Conservation (phyloP, 2,888 invertebrate genomes). For the Drosophila infuscata region DNA sequence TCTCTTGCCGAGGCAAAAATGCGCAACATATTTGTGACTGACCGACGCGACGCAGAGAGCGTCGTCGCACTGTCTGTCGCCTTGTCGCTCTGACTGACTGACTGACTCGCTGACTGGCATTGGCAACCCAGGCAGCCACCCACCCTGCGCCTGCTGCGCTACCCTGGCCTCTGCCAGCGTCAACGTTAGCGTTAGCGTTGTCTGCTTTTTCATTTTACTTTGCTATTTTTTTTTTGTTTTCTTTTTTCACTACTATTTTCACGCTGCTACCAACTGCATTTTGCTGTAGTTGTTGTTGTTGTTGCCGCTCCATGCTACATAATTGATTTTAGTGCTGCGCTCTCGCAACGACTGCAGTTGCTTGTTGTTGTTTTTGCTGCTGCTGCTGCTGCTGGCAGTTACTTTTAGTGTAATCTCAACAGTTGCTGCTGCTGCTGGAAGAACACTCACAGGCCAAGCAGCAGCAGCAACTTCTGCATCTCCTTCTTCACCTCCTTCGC, state of each 20-base stretch:
- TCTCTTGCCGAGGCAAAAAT: conserved; percentile 57
- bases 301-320: conserved; percentile 74
- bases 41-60: conserved; percentile 64
- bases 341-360: conserved; percentile 63
- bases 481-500: neutral
- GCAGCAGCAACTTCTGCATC: conserved; percentile 31
- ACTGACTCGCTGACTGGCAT: conserved; percentile 33
- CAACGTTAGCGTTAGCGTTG: conserved; percentile 49
- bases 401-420: conserved; percentile 80
- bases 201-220: conserved; percentile 66
- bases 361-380: conserved; percentile 38
- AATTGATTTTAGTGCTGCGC: conserved; percentile 82
- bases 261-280: conserved; percentile 68
- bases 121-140: conserved; percentile 53
- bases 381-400: conserved; percentile 64
- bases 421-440: conserved; percentile 54
- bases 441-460: neutral
- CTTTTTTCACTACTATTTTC: conserved; percentile 76
- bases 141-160: conserved; percentile 40
- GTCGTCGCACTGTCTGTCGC: conserved; percentile 40
- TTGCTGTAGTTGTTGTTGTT: conserved; percentile 40
- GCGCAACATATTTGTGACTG: conserved; percentile 82
- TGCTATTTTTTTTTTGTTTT: conserved; percentile 59
- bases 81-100: conserved; percentile 32
- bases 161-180: conserved; percentile 26